Evolutionary conservation across 2,113 vertebrate genomes (phyloP).

Genomic region (Nothoprocta perdicaria): DNA sequence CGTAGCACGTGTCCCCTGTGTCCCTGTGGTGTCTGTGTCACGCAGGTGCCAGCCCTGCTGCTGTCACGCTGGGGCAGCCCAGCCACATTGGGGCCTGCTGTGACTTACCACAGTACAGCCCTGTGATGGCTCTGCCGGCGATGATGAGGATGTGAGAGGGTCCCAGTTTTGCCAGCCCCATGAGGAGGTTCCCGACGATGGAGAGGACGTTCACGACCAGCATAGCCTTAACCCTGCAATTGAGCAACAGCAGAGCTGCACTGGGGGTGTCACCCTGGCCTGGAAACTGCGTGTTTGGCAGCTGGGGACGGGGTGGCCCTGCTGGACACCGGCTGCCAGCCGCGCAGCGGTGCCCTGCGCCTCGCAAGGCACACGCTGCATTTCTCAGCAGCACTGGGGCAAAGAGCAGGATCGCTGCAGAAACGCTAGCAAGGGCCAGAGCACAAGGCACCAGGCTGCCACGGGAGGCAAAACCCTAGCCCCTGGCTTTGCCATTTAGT

Average conservation of each 20-base stretch:
- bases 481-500: background rate
- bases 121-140: conserved; percentile 87
- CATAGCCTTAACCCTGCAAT: conserved; percentile 91
- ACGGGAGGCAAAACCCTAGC: background rate
- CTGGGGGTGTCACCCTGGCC: background rate
- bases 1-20: too few relatives aligned
- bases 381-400: background rate
- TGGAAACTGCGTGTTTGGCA: background rate
- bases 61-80: background rate
- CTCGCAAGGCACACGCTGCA: background rate
- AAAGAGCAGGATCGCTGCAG: background rate
- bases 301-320: background rate
- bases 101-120: conserved; percentile 91
- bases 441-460: background rate
- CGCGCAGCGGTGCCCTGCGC: background rate
- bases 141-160: conserved; percentile 91
- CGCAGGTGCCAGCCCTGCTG: too few relatives aligned
- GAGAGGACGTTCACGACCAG: conserved; percentile 87
- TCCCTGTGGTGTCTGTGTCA: background rate
- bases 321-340: background rate
- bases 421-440: background rate
- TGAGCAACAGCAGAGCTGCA: conserved; percentile 35
- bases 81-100: background rate
- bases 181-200: conserved; percentile 87
- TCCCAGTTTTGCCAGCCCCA: conserved; percentile 88